These are phyloP conservation scores for Eupeodes luniger DNA, from an alignment of 2,888 invertebrate species.

Conservation along the genomic window DNA sequence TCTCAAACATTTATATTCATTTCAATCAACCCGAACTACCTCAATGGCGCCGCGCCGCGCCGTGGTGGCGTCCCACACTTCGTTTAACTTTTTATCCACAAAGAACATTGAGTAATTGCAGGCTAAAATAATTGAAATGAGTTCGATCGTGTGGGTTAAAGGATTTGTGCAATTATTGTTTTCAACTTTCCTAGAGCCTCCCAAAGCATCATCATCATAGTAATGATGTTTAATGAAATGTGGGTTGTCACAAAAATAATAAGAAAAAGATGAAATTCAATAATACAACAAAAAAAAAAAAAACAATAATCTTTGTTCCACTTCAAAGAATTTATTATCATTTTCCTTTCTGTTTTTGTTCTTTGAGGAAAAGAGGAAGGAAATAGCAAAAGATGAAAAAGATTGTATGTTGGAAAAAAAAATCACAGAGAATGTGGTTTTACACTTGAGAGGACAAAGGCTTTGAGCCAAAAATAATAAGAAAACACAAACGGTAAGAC, in stretches of 20 bases:
- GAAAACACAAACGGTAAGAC: background rate
- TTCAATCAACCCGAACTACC: conserved; percentile 8
- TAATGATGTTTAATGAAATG: conserved; percentile 18
- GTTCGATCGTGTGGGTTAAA: conserved; percentile 51
- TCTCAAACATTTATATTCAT: conserved; percentile 5
- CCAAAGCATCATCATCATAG: background rate
- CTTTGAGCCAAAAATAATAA: conserved; percentile 34
- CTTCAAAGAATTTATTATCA: conserved; percentile 58
- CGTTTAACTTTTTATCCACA: background rate
- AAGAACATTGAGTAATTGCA: conserved; percentile 65
- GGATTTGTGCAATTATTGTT: conserved; percentile 36
- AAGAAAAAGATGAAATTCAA: conserved; percentile 5
- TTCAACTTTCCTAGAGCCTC: too few species aligned
- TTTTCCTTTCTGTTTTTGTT: background rate
- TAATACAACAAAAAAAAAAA: background rate
- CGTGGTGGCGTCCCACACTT: too few species aligned
- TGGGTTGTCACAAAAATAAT: conserved; percentile 6
- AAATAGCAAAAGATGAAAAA: conserved; percentile 27
- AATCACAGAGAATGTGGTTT: conserved; percentile 48
- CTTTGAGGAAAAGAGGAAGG: conserved; percentile 23
- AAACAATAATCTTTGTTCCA: conserved; percentile 29
- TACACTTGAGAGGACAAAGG: conserved; percentile 58
- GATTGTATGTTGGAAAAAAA: conserved; percentile 16
- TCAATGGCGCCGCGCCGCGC: background rate
- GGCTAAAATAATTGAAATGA: conserved; percentile 69